Conservation (phyloP, 2,888 invertebrate genomes). For the Parelbella ahira region DNA sequence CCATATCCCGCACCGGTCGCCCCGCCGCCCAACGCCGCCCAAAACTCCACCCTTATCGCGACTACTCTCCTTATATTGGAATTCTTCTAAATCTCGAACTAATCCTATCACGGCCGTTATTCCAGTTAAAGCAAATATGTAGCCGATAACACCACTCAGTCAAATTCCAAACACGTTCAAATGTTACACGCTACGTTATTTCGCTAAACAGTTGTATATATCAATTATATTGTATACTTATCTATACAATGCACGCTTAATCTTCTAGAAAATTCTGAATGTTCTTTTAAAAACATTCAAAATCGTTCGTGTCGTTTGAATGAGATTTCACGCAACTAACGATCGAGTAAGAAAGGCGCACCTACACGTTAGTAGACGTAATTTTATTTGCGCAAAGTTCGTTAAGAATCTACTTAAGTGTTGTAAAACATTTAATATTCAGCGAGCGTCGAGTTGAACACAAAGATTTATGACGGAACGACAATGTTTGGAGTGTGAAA, state of each 20-base stretch:
- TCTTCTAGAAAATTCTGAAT: no score
- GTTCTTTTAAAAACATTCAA: no score
- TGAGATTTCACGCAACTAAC: constrained; percentile 12
- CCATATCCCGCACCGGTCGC: constrained; percentile 65
- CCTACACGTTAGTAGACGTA: not conserved
- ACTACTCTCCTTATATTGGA: constrained; percentile 57
- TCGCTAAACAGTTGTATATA: no score
- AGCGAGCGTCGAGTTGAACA: constrained; percentile 48
- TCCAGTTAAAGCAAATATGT: constrained; percentile 51
- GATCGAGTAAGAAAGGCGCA: constrained; percentile 3
- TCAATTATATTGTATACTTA: no score
- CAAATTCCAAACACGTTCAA: no score
- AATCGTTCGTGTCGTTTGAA: no score
- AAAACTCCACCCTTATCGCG: constrained; percentile 28
- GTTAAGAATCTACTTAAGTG: constrained; percentile 55
- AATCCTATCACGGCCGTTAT: constrained; percentile 50
- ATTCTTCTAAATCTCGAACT: constrained; percentile 73
- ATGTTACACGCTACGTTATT: no score
- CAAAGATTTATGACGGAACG: constrained; percentile 57
- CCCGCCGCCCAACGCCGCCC: constrained; percentile 40
- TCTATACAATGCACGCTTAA: no score
- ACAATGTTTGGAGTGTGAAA: constrained; percentile 54
- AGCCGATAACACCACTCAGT: not conserved
- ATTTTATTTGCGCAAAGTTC: constrained; percentile 44
- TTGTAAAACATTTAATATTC: constrained; percentile 66